These are phyloP conservation scores for Macropis europaea DNA, from an alignment of 2,888 invertebrate genomes.

Conservation along the genomic window DNA sequence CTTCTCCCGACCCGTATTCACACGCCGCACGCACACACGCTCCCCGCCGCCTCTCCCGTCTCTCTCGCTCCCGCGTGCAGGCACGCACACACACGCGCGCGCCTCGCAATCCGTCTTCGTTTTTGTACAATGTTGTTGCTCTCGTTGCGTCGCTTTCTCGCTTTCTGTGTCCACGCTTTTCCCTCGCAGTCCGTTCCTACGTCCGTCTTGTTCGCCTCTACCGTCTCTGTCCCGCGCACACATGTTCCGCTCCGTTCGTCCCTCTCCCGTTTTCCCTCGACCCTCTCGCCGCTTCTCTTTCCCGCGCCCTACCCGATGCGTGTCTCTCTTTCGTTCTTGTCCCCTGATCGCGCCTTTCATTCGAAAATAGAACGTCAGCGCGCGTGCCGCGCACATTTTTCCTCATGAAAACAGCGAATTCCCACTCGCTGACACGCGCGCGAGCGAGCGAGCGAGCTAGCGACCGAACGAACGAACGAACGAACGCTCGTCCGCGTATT, in stretches of 20 bases:
- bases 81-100: conserved; percentile 15
- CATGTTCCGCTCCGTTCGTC: conserved; percentile 7
- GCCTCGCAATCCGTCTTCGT: conserved; percentile 43
- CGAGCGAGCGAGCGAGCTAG: conserved; percentile 30
- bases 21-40: conserved; percentile 16
- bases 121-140: conserved; percentile 44
- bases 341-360: conserved; percentile 71
- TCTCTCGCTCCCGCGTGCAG: conserved; percentile 1
- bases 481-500: conserved; percentile 24
- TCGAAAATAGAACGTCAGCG: conserved; percentile 76
- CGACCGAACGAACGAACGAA: conserved; percentile 41
- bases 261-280: conserved; percentile 14
- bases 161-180: conserved; percentile 46
- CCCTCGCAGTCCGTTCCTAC: conserved; percentile 43
- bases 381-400: conserved; percentile 74
- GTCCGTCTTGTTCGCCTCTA: conserved; percentile 44
- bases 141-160: conserved; percentile 43
- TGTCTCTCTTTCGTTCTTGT: conserved; percentile 41
- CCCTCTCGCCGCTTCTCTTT: conserved; percentile 10
- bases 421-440: conserved; percentile 62
- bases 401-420: conserved; percentile 71
- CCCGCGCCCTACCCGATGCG: conserved; percentile 15
- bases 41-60: conserved; percentile 9
- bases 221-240: conserved; percentile 34
- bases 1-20: conserved; percentile 27